These are phyloP conservation scores for Buphagus erythrorhynchus DNA, from an alignment of 2,797 vertebrate species.

Conservation along the genomic window DNA sequence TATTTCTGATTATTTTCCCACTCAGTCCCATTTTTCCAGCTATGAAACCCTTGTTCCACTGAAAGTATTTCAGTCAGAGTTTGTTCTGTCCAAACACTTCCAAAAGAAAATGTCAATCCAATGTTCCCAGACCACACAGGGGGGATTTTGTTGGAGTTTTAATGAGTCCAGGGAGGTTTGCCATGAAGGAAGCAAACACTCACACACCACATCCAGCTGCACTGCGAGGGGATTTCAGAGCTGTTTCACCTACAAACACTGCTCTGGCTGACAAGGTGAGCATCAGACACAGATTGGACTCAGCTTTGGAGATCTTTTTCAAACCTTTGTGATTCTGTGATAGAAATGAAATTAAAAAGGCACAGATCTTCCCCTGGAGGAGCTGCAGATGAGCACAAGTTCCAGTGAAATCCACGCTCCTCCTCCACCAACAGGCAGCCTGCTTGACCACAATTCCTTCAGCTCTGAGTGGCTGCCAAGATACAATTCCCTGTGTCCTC, in stretches of 20 bases:
- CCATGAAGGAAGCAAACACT: background rate
- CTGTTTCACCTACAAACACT: background rate
- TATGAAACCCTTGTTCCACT: background rate
- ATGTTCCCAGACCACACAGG: background rate
- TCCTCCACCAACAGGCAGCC: background rate
- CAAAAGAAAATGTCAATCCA: background rate
- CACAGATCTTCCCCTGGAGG: background rate
- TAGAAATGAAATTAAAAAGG: background rate
- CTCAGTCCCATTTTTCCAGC: background rate
- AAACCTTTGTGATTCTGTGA: background rate
- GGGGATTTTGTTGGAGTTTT: background rate
- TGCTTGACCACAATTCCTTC: background rate
- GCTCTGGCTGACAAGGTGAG: background rate
- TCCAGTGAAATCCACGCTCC: background rate
- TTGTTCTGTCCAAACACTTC: background rate
- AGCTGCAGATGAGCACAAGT: background rate
- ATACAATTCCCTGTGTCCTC: background rate
- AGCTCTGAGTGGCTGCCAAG: background rate
- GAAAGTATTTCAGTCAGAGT: rapidly evolving
- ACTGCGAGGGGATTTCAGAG: background rate
- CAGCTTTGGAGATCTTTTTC: background rate
- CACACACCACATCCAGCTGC: background rate
- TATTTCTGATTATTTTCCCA: background rate
- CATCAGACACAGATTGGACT: background rate
- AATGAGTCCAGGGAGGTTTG: background rate